Base-by-base conservation (phyloP, 2,888 invertebrate genomes). In the Leucophenga maculata region DNA sequence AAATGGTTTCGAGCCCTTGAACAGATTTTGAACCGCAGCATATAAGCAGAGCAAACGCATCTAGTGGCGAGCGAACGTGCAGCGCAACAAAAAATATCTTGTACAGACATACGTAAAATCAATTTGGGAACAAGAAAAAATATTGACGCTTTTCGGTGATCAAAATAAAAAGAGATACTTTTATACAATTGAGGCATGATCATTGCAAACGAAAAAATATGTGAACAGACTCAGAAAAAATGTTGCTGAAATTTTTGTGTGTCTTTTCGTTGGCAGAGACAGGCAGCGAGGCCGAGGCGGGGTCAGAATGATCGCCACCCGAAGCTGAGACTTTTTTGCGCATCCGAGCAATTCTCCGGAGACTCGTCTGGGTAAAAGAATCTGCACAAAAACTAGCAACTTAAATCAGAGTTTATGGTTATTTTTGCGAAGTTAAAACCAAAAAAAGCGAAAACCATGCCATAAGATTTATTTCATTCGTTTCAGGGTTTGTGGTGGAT, bases 271-370 rank as follows among this genome's bases (percentile, higher is more conserved):
- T 79, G 74, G 72, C 75, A 71, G 75, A 69, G 69, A 60, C 71
- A 31, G 16, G 50, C 50, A 50, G 50, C 50, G 4, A 18, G 18
- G 50, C 16, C n/a, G 1, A 50, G 16, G 14, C 50, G 50, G 9
- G 18, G 16, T 6, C 50, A 50, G 50, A n/a, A n/a, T 50, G 50
- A 50, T 50, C 50, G 16, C n/a, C 50, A 50, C 50, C 50, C 50
- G 50, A 50, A 18, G 50, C n/a, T n/a, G 16, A 14, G n/a, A 50
- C 8, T n/a, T 39, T 31, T 31, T 62, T 55, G 52, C 48, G 67
- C 68, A 80, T 79, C 39, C 81, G 82, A 82, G 83, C 81, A 82
- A 82, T 82, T 82, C 81, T 81, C 83, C 76, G 83, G 81, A 81
- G 81, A 81, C 81, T 65, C 70, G 50, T 73, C 69, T 65, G 69